Evolutionary conservation across 1,140 invertebrate species (phyloP).

Genomic region (Parasteatoda tepidariorum): DNA sequence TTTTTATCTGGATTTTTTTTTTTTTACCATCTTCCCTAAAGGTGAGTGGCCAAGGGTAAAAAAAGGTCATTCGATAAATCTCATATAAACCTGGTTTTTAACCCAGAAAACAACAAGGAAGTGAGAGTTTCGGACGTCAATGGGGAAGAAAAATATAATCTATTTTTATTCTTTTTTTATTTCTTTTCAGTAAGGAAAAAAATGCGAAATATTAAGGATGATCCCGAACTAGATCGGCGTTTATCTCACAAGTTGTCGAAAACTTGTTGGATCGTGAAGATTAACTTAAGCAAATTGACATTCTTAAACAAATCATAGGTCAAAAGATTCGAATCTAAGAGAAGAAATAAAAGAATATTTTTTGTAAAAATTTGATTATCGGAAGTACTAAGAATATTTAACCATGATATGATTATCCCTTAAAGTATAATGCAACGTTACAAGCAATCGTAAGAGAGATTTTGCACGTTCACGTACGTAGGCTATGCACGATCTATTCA

Average conservation of each 20-base stretch:
- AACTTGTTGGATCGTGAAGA: too few species aligned
- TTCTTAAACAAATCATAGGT: too few species aligned
- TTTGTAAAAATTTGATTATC: too few species aligned
- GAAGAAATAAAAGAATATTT: too few species aligned
- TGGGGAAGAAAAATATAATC: not conserved
- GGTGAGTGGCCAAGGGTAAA: constrained; percentile 55
- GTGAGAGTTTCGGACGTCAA: not conserved
- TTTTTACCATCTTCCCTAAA: not conserved
- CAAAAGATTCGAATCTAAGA: too few species aligned
- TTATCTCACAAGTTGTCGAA: not conserved
- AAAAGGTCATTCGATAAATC: constrained; percentile 26
- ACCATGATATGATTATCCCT: too few species aligned
- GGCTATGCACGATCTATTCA: too few species aligned
- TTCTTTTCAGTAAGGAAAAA: not conserved
- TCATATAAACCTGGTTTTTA: constrained; percentile 30
- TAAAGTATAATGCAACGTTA: too few species aligned
- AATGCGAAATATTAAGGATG: not conserved
- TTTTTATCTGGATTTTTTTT: not conserved
- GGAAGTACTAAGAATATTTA: too few species aligned
- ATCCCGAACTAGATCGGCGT: not conserved
- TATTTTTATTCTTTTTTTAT: not conserved
- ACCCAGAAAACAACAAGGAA: constrained; percentile 32
- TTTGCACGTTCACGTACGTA: too few species aligned
- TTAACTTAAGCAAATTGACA: too few species aligned
- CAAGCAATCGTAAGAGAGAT: too few species aligned